phyloP scores from a whole-genome alignment of 1,140 invertebrate species.

The Megathymus violae region DNA sequence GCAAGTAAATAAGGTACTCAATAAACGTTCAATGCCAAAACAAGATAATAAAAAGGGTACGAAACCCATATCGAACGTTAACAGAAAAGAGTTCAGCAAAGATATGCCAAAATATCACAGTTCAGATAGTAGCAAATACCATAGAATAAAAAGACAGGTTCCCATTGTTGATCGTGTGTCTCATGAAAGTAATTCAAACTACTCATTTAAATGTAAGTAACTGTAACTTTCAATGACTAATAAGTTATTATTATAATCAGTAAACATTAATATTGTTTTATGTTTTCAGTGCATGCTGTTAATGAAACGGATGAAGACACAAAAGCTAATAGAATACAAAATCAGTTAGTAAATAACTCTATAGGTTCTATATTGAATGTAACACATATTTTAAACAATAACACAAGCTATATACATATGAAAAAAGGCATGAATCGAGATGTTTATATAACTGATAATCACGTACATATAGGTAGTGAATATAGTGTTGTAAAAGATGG shows the following conservation, averaged over 20 bases:
- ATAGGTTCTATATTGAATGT: neutral
- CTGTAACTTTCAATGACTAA: neutral
- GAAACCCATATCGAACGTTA: neutral
- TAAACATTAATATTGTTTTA: too few relatives aligned
- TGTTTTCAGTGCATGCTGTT: neutral
- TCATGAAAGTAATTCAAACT: neutral
- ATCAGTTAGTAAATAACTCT: neutral
- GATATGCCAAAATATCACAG: neutral
- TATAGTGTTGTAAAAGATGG: neutral
- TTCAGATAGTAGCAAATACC: neutral
- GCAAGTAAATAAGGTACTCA: conserved; percentile 37
- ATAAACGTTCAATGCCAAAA: conserved; percentile 46
- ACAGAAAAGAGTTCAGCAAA: neutral
- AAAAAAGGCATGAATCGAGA: neutral
- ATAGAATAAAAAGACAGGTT: neutral
- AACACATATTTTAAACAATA: neutral
- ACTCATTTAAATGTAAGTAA: neutral
- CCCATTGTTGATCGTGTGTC: neutral
- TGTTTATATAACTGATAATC: conserved; percentile 1
- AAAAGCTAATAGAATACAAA: neutral
- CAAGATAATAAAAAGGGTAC: conserved; percentile 30
- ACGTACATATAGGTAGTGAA: neutral
- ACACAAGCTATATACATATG: neutral
- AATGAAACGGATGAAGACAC: neutral
- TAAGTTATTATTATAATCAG: neutral